phyloP scores from a whole-genome alignment of 2,113 vertebrate genomes.

The Hyla sarda region DNA sequence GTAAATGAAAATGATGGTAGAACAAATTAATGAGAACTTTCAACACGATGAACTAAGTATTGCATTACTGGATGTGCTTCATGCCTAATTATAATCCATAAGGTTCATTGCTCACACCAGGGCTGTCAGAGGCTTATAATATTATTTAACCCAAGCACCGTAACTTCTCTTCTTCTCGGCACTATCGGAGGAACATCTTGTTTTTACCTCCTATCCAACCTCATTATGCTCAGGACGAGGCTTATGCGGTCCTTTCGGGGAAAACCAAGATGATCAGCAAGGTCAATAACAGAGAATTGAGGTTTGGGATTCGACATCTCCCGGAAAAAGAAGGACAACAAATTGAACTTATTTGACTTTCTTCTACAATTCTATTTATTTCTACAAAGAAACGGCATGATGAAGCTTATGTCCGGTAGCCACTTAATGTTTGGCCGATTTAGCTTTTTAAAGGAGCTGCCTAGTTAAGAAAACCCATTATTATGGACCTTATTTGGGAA shows the following conservation, averaged over 20 bases:
- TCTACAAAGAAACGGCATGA: background rate
- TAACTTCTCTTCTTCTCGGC: background rate
- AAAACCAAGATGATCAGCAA: background rate
- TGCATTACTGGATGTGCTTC: conserved; percentile 8
- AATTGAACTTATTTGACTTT: background rate
- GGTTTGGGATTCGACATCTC: background rate
- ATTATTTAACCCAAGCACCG: background rate
- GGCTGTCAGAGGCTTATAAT: conserved; percentile 4
- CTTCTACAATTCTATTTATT: background rate
- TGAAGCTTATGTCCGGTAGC: too few relatives aligned
- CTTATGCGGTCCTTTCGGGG: background rate
- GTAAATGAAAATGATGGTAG: conserved; percentile 14
- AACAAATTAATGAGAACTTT: conserved; percentile 29
- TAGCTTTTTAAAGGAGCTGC: too few relatives aligned
- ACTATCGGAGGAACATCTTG: too few relatives aligned
- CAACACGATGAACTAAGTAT: background rate
- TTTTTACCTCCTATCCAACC: background rate
- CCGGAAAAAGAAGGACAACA: background rate
- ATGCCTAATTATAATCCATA: conserved; percentile 21
- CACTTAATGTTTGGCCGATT: too few relatives aligned
- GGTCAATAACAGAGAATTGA: background rate
- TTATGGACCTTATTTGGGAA: too few relatives aligned
- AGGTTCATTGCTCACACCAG: conserved; percentile 17
- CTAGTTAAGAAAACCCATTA: too few relatives aligned
- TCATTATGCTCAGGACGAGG: background rate